Percentiles rank a stretch among this genome's conserved stretches.
These are phyloP conservation scores for Stegophylla sp. DNA, from an alignment of 2,888 invertebrate species.

Conservation along the genomic window DNA sequence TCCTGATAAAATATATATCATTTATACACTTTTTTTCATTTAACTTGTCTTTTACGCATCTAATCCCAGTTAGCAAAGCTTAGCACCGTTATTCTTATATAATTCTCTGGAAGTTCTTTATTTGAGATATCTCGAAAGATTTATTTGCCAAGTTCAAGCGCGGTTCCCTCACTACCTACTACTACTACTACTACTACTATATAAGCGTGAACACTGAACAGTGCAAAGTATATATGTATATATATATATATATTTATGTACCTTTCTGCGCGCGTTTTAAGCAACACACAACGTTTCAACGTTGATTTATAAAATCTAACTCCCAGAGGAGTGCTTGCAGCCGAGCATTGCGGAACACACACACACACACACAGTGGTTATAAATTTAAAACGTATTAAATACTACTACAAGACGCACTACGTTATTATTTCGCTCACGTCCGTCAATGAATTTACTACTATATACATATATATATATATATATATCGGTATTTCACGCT, in stretches of 20 bases:
- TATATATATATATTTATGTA: not conserved
- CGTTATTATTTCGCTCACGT: not conserved
- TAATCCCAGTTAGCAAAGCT: slow-evolving; percentile 30
- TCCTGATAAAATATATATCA: not conserved
- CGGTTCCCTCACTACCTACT: no score
- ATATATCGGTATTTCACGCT: not conserved
- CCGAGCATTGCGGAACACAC: no score
- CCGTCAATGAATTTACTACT: not conserved
- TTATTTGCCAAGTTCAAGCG: slow-evolving; percentile 43
- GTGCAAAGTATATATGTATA: not conserved
- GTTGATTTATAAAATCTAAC: slow-evolving; percentile 45
- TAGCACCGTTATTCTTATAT: slow-evolving; percentile 3
- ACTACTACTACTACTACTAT: no score
- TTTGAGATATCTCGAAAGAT: slow-evolving; percentile 41
- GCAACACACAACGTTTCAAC: slow-evolving; percentile 25
- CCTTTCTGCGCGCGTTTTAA: slow-evolving; percentile 26
- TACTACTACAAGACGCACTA: not conserved
- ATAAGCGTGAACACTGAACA: not conserved
- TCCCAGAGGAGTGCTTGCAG: slow-evolving; percentile 10
- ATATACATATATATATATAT: not conserved
- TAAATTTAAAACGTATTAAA: slow-evolving; percentile 32
- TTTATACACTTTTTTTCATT: slow-evolving; percentile 50
- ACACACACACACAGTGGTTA: no score
- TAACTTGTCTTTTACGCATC: slow-evolving; percentile 37
- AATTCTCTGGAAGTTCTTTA: slow-evolving; percentile 20